phyloP scores from a whole-genome alignment of 2,797 vertebrate genomes.

The Xenentodon cancila region DNA sequence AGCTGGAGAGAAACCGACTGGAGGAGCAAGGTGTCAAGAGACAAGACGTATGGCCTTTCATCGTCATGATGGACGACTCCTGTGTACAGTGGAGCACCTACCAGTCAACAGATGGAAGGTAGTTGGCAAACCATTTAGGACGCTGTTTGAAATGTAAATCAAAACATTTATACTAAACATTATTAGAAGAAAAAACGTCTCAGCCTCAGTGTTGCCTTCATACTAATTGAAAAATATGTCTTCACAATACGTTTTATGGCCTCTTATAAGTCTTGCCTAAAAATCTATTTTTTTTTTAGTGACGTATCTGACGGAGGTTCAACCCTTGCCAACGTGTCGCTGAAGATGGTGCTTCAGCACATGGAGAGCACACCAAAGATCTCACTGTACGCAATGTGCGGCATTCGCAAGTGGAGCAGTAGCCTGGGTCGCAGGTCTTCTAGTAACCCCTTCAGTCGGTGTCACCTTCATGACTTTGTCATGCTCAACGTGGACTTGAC shows the following conservation, averaged over 20 bases:
- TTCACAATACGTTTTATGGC: no score
- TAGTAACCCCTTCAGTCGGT: conserved; percentile 86
- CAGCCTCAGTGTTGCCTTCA: no score
- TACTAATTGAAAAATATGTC: no score
- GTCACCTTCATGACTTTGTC: conserved; percentile 93
- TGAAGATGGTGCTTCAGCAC: conserved; percentile 92
- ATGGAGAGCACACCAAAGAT: conserved; percentile 96
- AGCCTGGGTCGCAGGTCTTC: conserved; percentile 73
- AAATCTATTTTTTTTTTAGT: conserved; percentile 58
- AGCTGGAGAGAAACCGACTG: conserved; percentile 93
- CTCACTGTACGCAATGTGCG: conserved; percentile 90
- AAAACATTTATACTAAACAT: no score
- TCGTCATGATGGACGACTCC: conserved; percentile 96
- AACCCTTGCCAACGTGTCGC: conserved; percentile 86
- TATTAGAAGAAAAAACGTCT: no score
- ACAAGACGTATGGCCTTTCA: conserved; percentile 96
- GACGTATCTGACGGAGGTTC: conserved; percentile 79
- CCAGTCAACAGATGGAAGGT: conserved; percentile 85
- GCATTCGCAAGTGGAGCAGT: conserved; percentile 93
- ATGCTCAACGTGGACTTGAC: conserved; percentile 96
- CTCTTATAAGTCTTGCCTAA: no score
- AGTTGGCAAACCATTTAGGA: neutral
- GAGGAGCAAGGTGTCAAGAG: conserved; percentile 93
- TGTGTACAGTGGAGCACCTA: conserved; percentile 95
- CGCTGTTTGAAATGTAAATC: neutral